phyloP scores from a whole-genome alignment of 1,140 invertebrate genomes.

The Scaptomyza graminum region DNA sequence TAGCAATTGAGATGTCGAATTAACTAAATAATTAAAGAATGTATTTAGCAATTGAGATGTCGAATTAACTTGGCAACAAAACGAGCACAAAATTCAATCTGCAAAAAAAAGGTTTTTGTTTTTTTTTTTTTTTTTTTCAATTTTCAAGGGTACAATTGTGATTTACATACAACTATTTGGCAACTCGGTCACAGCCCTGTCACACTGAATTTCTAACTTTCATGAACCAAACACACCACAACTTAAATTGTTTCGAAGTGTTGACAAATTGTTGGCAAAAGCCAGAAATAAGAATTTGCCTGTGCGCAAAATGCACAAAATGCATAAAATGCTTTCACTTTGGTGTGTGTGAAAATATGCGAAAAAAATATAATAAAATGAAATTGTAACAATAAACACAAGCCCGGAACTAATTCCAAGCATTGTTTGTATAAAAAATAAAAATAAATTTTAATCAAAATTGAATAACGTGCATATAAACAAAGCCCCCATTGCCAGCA shows the following conservation, averaged over 20 bases:
- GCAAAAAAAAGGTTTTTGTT: no score
- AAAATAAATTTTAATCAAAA: slow-evolving; percentile 47
- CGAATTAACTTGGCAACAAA: no score
- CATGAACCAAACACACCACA: slow-evolving; percentile 22
- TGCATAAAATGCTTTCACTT: slow-evolving; percentile 30
- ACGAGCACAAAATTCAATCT: no score
- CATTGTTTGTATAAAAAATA: slow-evolving; percentile 33
- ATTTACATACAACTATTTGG: background rate
- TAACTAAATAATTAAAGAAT: no score
- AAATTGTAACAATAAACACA: slow-evolving; percentile 1
- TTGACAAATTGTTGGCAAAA: slow-evolving; percentile 47
- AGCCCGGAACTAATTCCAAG: slow-evolving; percentile 17
- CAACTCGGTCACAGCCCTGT: background rate
- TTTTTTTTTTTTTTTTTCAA: background rate
- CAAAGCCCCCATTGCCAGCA: background rate
- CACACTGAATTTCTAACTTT: slow-evolving; percentile 24
- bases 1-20: no score
- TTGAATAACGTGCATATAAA: slow-evolving; percentile 35
- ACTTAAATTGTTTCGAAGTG: slow-evolving; percentile 47
- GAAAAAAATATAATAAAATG: background rate
- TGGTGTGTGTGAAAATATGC: slow-evolving; percentile 21
- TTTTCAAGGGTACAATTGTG: background rate
- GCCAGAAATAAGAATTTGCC: slow-evolving; percentile 24
- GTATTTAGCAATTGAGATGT: no score
- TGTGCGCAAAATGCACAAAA: slow-evolving; percentile 27